phyloP scores from a whole-genome alignment of 2,888 invertebrate genomes.

The Pseudococcus viburni region DNA sequence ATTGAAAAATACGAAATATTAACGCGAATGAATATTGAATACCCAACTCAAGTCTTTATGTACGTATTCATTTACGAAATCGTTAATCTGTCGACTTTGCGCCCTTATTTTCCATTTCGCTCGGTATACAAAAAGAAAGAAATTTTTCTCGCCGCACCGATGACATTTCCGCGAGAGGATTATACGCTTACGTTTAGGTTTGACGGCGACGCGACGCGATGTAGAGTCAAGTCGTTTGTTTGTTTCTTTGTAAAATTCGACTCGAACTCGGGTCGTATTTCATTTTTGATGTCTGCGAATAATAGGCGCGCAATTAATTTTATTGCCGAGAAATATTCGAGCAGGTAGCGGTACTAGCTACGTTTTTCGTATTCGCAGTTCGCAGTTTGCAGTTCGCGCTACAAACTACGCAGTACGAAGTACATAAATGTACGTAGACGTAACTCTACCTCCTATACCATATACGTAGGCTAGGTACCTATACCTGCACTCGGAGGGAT shows the following conservation, averaged over 20 bases:
- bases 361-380: too few species aligned
- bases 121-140: not conserved
- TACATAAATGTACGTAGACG: too few species aligned
- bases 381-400: too few species aligned
- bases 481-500: not conserved
- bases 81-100: not conserved
- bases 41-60: not conserved
- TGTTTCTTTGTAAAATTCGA: not conserved
- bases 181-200: not conserved
- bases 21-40: slow-evolving; percentile 38
- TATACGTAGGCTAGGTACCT: too few species aligned
- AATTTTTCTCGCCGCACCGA: not conserved
- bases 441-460: too few species aligned
- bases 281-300: slow-evolving; percentile 17
- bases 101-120: not conserved
- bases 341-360: too few species aligned
- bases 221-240: not conserved
- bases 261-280: not conserved
- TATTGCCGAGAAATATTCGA: not conserved
- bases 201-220: not conserved
- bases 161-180: not conserved
- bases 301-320: slow-evolving; percentile 14
- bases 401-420: too few species aligned
- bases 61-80: not conserved
- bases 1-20: slow-evolving; percentile 18